These are phyloP conservation scores for Corbicula japonica DNA, from an alignment of 2,888 invertebrate species.

Conservation along the genomic window DNA sequence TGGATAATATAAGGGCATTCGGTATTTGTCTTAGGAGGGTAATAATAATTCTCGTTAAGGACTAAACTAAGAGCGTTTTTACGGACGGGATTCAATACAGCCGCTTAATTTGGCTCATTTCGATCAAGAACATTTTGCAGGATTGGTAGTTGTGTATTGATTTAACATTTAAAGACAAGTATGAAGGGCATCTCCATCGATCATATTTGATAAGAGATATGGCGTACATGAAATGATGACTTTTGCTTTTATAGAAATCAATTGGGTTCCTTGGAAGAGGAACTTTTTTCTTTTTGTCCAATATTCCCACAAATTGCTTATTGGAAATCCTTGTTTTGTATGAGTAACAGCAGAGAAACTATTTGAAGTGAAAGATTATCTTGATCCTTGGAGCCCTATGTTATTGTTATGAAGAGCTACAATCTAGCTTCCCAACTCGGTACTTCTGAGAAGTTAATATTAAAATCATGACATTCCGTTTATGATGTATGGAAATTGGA, in stretches of 20 bases:
- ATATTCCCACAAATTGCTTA: constrained; percentile 59
- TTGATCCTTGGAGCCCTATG: neutral
- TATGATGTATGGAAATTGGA: neutral
- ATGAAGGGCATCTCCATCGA: constrained; percentile 46
- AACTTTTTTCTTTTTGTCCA: constrained; percentile 42
- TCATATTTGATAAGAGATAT: constrained; percentile 61
- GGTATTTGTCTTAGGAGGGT: constrained; percentile 43
- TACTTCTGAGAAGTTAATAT: constrained; percentile 2
- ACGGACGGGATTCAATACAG: constrained; percentile 53
- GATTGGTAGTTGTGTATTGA: constrained; percentile 61
- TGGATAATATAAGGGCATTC: constrained; percentile 45
- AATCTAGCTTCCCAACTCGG: neutral
- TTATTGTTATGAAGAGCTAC: constrained; percentile 4
- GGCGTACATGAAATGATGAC: constrained; percentile 46
- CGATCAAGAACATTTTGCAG: constrained; percentile 52
- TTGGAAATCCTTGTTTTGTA: constrained; percentile 46
- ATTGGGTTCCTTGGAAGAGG: constrained; percentile 26
- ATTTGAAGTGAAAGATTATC: constrained; percentile 5
- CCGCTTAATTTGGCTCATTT: constrained; percentile 62
- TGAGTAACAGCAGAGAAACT: constrained; percentile 8
- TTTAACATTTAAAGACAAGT: constrained; percentile 57
- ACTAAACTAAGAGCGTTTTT: constrained; percentile 43
- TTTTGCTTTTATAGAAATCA: constrained; percentile 51
- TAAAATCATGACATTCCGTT: neutral
- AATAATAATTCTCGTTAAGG: constrained; percentile 53